phyloP scores from a whole-genome alignment of 1,140 invertebrate species.

The Archivesica marissinica region DNA sequence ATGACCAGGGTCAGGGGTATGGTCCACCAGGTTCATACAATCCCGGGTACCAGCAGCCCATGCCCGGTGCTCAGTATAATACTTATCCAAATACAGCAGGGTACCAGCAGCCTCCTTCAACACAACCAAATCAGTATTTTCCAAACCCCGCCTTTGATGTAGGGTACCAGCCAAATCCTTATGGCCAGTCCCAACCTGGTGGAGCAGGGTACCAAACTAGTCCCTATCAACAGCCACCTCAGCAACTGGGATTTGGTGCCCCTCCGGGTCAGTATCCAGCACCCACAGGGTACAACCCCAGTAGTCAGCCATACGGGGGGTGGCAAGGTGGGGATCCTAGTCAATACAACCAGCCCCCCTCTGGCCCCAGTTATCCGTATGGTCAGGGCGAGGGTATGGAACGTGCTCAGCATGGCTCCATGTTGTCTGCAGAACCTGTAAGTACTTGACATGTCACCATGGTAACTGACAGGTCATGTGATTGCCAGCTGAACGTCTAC shows the following conservation, averaged over 20 bases:
- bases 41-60: conserved; percentile 45
- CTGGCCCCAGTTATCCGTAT: conserved; percentile 25
- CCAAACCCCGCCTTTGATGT: conserved; percentile 38
- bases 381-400: conserved; percentile 55
- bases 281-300: conserved; percentile 10
- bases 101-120: conserved; percentile 29
- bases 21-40: conserved; percentile 9
- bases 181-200: conserved; percentile 22
- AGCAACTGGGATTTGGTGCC: conserved; percentile 17
- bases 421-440: conserved; percentile 55
- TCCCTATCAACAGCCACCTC: conserved; percentile 33
- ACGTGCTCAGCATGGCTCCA: conserved; percentile 32
- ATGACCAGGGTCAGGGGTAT: conserved; percentile 11
- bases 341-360: conserved; percentile 45
- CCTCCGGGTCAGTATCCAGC: conserved; percentile 1
- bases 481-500: conserved; percentile 55
- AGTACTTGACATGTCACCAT: conserved; percentile 51
- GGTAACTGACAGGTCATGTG: conserved; percentile 20
- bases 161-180: conserved; percentile 57
- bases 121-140: conserved; percentile 26
- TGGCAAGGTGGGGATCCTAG: conserved; percentile 23
- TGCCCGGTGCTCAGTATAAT: conserved; percentile 39
- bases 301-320: neutral
- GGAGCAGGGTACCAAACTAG: neutral
- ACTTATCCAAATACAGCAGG: conserved; percentile 7